Conservation (phyloP, 2,797 vertebrate species). For the Ceryle rudis region DNA sequence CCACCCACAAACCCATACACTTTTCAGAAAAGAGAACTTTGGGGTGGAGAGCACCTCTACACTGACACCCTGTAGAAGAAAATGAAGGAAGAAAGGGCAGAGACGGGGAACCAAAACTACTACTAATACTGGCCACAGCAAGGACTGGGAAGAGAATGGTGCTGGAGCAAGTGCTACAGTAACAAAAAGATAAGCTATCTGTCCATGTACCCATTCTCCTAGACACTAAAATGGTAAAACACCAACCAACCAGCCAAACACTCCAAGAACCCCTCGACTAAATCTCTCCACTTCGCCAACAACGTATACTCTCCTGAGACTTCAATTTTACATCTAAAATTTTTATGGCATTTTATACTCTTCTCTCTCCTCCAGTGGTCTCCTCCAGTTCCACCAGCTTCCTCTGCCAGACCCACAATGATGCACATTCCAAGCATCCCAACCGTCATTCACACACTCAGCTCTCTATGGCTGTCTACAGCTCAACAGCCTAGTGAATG, state of each 20-base stretch:
- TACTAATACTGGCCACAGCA: neutral
- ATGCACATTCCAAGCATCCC: neutral
- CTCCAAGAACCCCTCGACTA: rapidly evolving
- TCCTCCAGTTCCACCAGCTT: neutral
- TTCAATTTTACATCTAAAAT: neutral
- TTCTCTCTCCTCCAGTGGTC: neutral
- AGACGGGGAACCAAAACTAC: neutral
- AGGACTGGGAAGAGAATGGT: neutral
- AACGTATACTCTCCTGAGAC: neutral
- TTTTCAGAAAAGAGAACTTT: neutral
- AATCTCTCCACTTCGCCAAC: neutral
- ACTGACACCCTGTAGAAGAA: neutral
- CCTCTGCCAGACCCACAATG: neutral
- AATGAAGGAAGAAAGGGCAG: neutral
- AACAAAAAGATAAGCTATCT: neutral
- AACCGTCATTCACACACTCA: neutral
- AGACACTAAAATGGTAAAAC: neutral
- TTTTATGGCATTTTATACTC: neutral
- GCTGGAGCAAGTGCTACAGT: neutral
- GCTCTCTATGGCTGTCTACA: neutral
- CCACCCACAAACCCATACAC: neutral
- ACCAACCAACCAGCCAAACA: neutral
- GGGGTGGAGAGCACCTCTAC: neutral
- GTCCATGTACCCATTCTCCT: neutral
- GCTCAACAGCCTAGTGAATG: neutral